Base-by-base conservation (phyloP, 2,888 invertebrate genomes). In the Troides oblongomaculatus region DNA sequence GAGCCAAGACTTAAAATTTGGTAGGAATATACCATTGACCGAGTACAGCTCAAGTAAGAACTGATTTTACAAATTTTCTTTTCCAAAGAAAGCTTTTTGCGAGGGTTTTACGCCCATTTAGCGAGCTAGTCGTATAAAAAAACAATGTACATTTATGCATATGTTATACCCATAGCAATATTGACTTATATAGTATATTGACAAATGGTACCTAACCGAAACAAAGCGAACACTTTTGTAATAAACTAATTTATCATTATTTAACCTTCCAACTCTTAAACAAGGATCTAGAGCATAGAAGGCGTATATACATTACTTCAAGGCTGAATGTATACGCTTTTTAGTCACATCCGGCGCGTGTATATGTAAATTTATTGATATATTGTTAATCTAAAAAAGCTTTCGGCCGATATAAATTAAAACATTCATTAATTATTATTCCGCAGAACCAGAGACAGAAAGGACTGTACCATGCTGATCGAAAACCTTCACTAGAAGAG, bases 251-350 rank as follows among this genome's bases (percentile, higher is more conserved):
- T 25, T 46, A 66, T 63, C 63, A 63, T 36, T 62, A 56, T 46
- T 60, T 58, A 62, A 70, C 66, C 70, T 66, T 70, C 39, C 58
- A 43, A 66, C 39, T 39, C 53, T 39, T 64, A 59, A n/a, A 70
- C 69, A 66, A 70, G 66, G 70, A 66, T 70, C 59, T 70, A 39
- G 50, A 36, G 21, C 50, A 62, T 50, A 46, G 39, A 36, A 43
- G 43, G 39, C 23, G 23, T 59, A 66, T 18, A 62, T n/a, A 23
- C 21, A 62, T 59, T 62, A 50, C 30, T 18, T 46, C 64, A 70
- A 65, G 66, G 65, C 30, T 56, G 66, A 69, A 61, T 65, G 14
- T 59, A 59, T 23, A 53, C 53, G 63, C 17, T 46, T 50, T 62
- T 62, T 53, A 64, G 50, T 18, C 23, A 63, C 50, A 66, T 67